Conservation (phyloP, 2,888 invertebrate genomes). For the Thyatira batis region DNA sequence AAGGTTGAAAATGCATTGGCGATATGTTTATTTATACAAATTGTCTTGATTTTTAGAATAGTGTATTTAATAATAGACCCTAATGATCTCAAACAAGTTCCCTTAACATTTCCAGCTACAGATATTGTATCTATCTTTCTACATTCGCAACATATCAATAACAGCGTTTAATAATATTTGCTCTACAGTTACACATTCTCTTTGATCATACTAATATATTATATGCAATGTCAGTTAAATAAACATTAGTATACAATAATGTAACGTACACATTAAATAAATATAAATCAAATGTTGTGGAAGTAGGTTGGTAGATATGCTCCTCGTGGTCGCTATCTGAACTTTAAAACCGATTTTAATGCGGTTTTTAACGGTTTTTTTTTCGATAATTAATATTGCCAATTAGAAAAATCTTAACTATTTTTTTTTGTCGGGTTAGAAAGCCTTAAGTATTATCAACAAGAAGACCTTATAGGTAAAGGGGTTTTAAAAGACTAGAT, state of each 20-base stretch:
- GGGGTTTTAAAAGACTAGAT: no score
- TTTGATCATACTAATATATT: neutral
- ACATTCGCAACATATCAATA: neutral
- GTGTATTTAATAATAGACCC: no score
- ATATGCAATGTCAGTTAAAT: neutral
- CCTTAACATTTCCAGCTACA: neutral
- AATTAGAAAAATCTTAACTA: no score
- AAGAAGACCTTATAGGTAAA: no score
- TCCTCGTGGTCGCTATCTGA: neutral
- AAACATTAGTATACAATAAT: neutral
- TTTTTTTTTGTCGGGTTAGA: no score
- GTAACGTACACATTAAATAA: neutral
- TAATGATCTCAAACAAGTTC: no score
- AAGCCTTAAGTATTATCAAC: no score
- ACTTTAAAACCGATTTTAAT: neutral
- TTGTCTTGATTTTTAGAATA: no score
- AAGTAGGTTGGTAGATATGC: neutral
- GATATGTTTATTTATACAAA: no score
- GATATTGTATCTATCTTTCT: neutral
- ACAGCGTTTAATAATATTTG: neutral
- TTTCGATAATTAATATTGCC: no score
- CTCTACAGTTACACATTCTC: neutral
- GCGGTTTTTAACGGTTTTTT: neutral
- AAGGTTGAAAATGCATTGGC: no score
- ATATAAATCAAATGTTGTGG: neutral